phyloP scores from a whole-genome alignment of 2,113 vertebrate species.

The Hydrochoerus hydrochaeris region DNA sequence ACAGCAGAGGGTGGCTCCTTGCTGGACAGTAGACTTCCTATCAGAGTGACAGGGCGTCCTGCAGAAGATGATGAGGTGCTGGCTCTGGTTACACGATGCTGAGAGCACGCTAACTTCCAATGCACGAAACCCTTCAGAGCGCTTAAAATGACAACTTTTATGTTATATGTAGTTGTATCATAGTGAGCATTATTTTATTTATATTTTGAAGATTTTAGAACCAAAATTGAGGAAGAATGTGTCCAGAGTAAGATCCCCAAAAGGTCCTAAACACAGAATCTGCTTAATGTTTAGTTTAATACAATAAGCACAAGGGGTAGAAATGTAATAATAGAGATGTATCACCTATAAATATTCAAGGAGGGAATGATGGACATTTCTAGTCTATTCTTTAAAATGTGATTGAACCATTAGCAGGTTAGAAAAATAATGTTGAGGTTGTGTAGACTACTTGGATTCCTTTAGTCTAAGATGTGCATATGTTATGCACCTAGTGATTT shows the following conservation, averaged over 20 bases:
- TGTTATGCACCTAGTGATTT: accelerated
- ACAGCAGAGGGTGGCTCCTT: no score
- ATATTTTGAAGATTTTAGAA: neutral
- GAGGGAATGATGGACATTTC: neutral
- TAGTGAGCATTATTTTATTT: no score
- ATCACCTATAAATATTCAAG: neutral
- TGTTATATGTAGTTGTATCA: accelerated
- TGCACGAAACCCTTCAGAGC: accelerated
- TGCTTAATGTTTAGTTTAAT: neutral
- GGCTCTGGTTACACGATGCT: accelerated
- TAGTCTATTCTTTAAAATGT: neutral
- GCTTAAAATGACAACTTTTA: accelerated
- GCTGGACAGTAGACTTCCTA: accelerated
- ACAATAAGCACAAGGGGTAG: no score
- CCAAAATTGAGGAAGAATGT: neutral
- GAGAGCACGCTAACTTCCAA: accelerated
- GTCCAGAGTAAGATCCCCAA: neutral
- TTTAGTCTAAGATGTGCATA: accelerated
- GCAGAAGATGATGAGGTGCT: accelerated
- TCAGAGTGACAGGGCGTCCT: accelerated
- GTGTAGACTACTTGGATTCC: accelerated
- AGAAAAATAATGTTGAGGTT: neutral
- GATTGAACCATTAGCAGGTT: neutral
- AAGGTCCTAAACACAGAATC: neutral
- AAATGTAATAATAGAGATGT: neutral